These are phyloP conservation scores for Salarias fasciatus DNA, from an alignment of 2,797 vertebrate species.

Conservation along the genomic window DNA sequence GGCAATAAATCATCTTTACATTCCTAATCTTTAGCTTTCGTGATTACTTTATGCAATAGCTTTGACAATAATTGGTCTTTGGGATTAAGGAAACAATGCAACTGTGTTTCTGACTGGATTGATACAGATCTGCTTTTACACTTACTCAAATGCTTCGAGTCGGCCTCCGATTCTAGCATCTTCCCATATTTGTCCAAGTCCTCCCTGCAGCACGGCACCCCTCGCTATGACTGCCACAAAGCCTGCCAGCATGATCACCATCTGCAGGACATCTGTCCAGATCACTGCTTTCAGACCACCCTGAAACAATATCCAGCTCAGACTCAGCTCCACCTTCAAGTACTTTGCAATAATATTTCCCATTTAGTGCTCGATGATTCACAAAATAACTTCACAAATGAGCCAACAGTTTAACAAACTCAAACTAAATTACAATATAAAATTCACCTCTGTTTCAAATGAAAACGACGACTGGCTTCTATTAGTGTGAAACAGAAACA, in stretches of 20 bases:
- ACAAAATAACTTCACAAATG: too few species aligned
- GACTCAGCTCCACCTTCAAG: neutral
- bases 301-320: slow-evolving; percentile 58
- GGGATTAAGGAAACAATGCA: too few species aligned
- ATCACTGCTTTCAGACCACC: slow-evolving; percentile 89
- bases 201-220: slow-evolving; percentile 80
- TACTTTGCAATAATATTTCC: neutral
- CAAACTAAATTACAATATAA: neutral
- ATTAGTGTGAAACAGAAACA: neutral
- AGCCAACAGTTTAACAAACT: neutral
- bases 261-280: slow-evolving; percentile 88
- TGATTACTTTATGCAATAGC: neutral
- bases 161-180: slow-evolving; percentile 78
- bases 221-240: slow-evolving; percentile 83
- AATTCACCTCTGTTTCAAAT: too few species aligned
- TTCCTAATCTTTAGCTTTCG: neutral
- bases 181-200: slow-evolving; percentile 79
- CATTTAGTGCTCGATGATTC: neutral
- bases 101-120: neutral
- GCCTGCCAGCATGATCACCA: slow-evolving; percentile 85
- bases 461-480: too few species aligned
- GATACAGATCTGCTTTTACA: neutral
- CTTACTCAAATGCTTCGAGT: slow-evolving; percentile 81
- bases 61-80: too few species aligned
- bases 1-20: neutral